Evolutionary conservation across 2,888 invertebrate species (phyloP).

Genomic region (Anoplius nigerrimus): DNA sequence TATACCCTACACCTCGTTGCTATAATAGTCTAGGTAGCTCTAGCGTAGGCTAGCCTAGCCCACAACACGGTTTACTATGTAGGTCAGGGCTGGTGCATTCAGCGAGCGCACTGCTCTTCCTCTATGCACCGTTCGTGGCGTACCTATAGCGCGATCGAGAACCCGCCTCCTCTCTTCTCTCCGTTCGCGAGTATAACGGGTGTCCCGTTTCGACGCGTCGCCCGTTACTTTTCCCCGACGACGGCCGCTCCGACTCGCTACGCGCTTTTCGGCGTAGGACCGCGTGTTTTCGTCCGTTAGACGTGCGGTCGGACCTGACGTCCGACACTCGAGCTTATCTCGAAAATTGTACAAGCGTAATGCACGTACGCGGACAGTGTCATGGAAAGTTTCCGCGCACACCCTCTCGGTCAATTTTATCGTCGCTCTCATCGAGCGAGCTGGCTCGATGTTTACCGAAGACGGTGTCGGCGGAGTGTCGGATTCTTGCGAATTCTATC

Average conservation of each 20-base stretch:
- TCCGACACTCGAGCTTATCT: no score
- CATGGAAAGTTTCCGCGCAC: no score
- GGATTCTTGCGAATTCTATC: no score
- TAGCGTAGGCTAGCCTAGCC: conserved; percentile 70
- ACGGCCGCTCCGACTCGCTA: no score
- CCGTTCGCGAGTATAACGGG: conserved; percentile 16
- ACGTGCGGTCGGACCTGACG: no score
- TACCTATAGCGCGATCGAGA: conserved; percentile 29
- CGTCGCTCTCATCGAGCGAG: not conserved
- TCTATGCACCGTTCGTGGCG: conserved; percentile 62
- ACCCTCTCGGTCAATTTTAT: not conserved
- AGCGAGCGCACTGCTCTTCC: conserved; percentile 71
- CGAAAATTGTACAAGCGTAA: no score
- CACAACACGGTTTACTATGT: conserved; percentile 73
- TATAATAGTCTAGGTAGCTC: conserved; percentile 62
- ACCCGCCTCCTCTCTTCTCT: conserved; percentile 24
- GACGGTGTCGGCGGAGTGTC: no score
- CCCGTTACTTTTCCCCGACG: not conserved
- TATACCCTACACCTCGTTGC: conserved; percentile 22
- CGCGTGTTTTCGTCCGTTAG: no score
- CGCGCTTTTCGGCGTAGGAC: no score
- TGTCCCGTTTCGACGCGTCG: not conserved
- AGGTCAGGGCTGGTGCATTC: conserved; percentile 75
- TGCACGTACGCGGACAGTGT: no score
- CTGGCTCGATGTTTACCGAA: no score